phyloP scores from a whole-genome alignment of 2,888 invertebrate species.

The Coelogynopora nodosa region DNA sequence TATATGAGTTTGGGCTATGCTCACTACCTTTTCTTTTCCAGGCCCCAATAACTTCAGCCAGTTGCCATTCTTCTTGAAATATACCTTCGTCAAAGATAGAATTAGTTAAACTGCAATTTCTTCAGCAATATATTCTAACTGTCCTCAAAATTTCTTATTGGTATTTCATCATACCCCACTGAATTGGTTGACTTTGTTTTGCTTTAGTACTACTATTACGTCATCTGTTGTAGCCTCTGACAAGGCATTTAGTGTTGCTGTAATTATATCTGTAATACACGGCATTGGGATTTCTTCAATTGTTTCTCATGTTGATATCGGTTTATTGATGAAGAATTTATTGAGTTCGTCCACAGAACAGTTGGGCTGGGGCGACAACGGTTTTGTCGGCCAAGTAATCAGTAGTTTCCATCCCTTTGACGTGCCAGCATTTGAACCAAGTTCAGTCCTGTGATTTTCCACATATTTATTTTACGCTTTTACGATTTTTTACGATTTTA shows the following conservation, averaged over 20 bases:
- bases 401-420: background rate
- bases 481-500: background rate
- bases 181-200: background rate
- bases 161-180: background rate
- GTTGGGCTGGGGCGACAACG: background rate
- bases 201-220: background rate
- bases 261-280: background rate
- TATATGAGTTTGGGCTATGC: background rate
- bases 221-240: background rate
- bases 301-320: too few species aligned
- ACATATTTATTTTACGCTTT: background rate
- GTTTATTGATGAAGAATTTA: background rate
- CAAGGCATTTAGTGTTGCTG: too few species aligned
- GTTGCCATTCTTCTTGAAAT: background rate
- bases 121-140: background rate
- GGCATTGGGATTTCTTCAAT: background rate
- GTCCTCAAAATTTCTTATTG: background rate
- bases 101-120: background rate
- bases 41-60: background rate
- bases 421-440: background rate
- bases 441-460: background rate
- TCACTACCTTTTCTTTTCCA: background rate
- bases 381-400: background rate
- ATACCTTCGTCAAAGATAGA: background rate
- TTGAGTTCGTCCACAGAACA: background rate